phyloP scores from a whole-genome alignment of 1,140 invertebrate species.

The Camponotus pennsylvanicus region DNA sequence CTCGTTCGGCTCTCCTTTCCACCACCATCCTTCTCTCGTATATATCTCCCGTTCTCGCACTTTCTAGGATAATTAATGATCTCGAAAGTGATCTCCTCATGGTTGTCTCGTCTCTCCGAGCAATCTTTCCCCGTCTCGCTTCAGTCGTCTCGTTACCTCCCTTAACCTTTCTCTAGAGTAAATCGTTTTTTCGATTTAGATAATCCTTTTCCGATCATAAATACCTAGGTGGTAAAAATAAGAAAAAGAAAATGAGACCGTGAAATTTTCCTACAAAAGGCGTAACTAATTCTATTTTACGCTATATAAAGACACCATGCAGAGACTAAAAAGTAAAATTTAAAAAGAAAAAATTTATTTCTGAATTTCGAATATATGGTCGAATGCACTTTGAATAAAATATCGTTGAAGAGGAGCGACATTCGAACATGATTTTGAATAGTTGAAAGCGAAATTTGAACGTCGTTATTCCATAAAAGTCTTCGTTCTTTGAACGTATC shows the following conservation, averaged over 20 bases:
- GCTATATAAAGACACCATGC: background rate
- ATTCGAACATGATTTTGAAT: no score
- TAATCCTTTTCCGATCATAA: conserved; percentile 35
- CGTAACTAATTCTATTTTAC: background rate
- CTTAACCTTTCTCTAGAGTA: background rate
- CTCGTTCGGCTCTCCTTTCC: conserved; percentile 49
- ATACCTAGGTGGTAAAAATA: background rate
- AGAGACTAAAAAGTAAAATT: no score
- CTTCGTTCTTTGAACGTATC: no score
- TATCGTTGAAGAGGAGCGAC: no score
- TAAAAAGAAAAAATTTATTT: no score
- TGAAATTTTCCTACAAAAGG: background rate
- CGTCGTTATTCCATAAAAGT: no score
- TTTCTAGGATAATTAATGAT: conserved; percentile 85
- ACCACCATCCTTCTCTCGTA: background rate
- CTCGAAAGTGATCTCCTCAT: conserved; percentile 82
- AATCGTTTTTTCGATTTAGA: conserved; percentile 24
- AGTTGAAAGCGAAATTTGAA: no score
- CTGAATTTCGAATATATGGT: no score
- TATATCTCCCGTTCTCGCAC: conserved; percentile 71
- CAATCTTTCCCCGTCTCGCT: conserved; percentile 72
- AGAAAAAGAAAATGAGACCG: background rate
- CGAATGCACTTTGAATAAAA: no score
- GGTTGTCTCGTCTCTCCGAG: conserved; percentile 82
- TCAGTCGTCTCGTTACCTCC: conserved; percentile 52